Evolutionary conservation across 2,888 invertebrate species (phyloP).

Genomic region (Auanema sp.): DNA sequence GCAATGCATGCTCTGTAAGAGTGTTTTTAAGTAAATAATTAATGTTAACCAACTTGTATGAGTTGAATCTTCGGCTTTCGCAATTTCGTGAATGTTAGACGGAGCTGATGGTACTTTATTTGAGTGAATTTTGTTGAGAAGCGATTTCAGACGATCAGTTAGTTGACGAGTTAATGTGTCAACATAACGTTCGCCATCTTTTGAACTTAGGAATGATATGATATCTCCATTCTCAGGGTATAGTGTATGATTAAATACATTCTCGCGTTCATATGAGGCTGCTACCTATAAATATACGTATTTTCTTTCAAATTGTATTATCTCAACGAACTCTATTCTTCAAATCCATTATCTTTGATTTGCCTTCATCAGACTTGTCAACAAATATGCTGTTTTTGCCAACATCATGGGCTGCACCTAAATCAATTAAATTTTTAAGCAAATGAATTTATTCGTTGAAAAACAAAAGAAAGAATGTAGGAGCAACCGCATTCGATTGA

Average conservation of each 20-base stretch:
- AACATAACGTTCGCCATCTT: constrained; percentile 37
- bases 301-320: not conserved
- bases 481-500: too few species aligned
- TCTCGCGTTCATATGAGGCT: constrained; percentile 1
- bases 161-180: constrained; percentile 38
- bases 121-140: constrained; percentile 21
- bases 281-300: not conserved
- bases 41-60: constrained; percentile 24
- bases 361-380: constrained; percentile 25
- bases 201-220: constrained; percentile 32
- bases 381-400: constrained; percentile 20
- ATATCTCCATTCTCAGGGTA: constrained; percentile 34
- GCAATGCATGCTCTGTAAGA: constrained; percentile 3
- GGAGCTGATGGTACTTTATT: constrained; percentile 22
- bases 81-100: constrained; percentile 20
- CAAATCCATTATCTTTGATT: constrained; percentile 28
- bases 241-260: constrained; percentile 31
- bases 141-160: constrained; percentile 34
- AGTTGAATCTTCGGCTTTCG: constrained; percentile 19
- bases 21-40: not conserved
- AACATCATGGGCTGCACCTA: constrained; percentile 15
- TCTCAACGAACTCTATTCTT: constrained; percentile 19
- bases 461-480: too few species aligned
- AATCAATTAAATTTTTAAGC: constrained; percentile 1
- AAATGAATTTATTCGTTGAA: not conserved